Evolutionary conservation across 2,113 vertebrate species (phyloP), one percentile per base, ranked within the genome.

Genomic region (Protomyctophum bolini): DNA sequence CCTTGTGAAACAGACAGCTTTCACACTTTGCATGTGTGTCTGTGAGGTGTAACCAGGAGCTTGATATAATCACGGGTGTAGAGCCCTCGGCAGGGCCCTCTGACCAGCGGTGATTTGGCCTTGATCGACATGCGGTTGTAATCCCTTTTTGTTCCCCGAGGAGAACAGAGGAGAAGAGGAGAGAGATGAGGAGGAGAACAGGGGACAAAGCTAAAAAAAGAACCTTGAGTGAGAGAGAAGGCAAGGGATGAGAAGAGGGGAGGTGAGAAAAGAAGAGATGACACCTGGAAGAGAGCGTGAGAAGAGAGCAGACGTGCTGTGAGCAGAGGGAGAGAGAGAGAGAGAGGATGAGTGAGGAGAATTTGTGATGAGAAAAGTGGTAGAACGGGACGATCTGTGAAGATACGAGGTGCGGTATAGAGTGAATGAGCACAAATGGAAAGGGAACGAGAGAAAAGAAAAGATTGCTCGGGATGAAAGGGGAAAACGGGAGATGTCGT

Each of bases 291-390:
- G 6, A 52, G 54, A 2, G 29, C 11, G 46, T 56, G 58, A 41
- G 64, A 55, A 49, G 45, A 48, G 51, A 33, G 33, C 33, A 33
- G 33, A 33, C 8, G 7, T 7, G 33, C 21, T 8, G 8, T 33
- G 67, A 63, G 58, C 46, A 64, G 45, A 68, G n/a, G 45, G 28
- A 6, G 7, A 15, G n/a, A 7, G n/a, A 59, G 45, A 59, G 45
- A 57, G 52, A n/a, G n/a, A n/a, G n/a, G n/a, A n/a, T n/a, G n/a
- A n/a, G n/a, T n/a, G 45, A 33, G 21, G 8, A 12, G 7, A 29
- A 52, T 55, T 41, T 1, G 66, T 9, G 55, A 21, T 11, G 51
- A 41, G 48, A 7, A 55, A 8, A 52, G 11, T 8, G 29, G 12
- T 7, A 15, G 2, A 11, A 54, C 6, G 28, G 3, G 50, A 48